Evolutionary conservation across 2,113 vertebrate genomes (phyloP), one percentile per base, ranked within the genome.

Genomic region (Pluvianellus socialis): DNA sequence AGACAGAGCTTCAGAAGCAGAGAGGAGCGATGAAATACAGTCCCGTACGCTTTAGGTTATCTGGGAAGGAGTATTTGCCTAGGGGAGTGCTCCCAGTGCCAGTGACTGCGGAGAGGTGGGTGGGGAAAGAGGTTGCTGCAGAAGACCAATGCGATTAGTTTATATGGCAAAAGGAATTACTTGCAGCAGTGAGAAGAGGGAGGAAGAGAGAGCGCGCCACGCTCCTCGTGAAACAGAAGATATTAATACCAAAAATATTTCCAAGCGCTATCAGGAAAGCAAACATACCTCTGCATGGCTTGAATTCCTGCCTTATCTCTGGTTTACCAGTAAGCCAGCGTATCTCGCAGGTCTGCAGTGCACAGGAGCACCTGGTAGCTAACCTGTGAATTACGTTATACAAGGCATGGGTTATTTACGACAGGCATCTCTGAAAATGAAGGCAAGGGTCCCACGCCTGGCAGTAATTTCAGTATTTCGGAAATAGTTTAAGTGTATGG

Each of bases 261-360:
- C 35, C 15, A 5, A 73, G 30, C 8, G 4, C 42, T 22, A 8
- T 30, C n/a, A 11, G 5, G 33, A 50, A 38, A 30, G 44, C 30
- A 38, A 73, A 24, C 9, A 0, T 1, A 0, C 9, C 45, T 61
- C 55, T 17, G 24, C 14, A 3, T 0, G 23, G 2, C 26, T 47
- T 4, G 49, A 49, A 9, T 49, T 76, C 68, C 50, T 2, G 35
- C 66, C 13, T 59, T 1, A 3, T 4, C 12, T 8, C 68, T 10
- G 3, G 0, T 6, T 52, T 49, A 9, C 12, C n/a, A 6, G 1
- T 0, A 20, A 30, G 19, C 12, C 13, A 1, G 44, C 0, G 0
- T 8, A 17, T 7, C 35, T 52, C 2, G 4, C 47, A 1, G 5
- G 16, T 10, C 17, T 4, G 38, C 3, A 7, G 80, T 0, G 1